Evolutionary conservation across 2,113 vertebrate species (phyloP), one percentile per base, ranked within the genome.

Genomic region (Macquaria ambigua): DNA sequence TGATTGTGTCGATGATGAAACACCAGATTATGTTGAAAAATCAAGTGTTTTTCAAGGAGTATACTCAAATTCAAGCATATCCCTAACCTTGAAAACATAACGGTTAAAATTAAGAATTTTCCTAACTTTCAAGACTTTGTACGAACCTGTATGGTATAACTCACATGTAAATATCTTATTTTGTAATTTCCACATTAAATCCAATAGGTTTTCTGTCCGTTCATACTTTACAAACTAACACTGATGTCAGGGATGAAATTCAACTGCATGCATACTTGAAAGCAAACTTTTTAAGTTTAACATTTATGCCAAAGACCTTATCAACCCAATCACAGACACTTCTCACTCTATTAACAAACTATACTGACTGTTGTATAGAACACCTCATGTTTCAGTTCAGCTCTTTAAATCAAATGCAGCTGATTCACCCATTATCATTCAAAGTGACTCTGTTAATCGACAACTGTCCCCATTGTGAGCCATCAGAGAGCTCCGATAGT

Each of bases 321-420:
- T 81, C 89, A 70, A 3, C 25, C 23, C 46, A 21, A 66, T 58
- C 31, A 52, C n/a, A 9, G 72, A 84, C 10, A 69, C 81, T 85
- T 87, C 23, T 82, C 82, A 72, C 87, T 72, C 77, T 15, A 64
- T 89, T 86, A 81, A 50, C 89, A 86, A 70, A 84, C 87, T 86
- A 0, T 76, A 56, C 5, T 3, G 43, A 48, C 59, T 66, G 74
- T 55, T 66, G 3, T 59, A 1, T 20, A 16, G 31, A 58, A 39
- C 21, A 0, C 1, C 6, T 69, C 53, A 14, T 41, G 50, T 43
- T 37, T 80, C 69, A 28, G 50, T 10, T 63, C 31, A 76, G 20
- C 5, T 15, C 56, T 25, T 76, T 18, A 81, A 16, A 74, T 73
- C 62, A 1, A 53, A 80, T 1, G 21, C 59, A 5, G 15, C 69